These are phyloP conservation scores for Chrysolina haemoptera DNA, from an alignment of 2,888 invertebrate genomes.

Conservation along the genomic window DNA sequence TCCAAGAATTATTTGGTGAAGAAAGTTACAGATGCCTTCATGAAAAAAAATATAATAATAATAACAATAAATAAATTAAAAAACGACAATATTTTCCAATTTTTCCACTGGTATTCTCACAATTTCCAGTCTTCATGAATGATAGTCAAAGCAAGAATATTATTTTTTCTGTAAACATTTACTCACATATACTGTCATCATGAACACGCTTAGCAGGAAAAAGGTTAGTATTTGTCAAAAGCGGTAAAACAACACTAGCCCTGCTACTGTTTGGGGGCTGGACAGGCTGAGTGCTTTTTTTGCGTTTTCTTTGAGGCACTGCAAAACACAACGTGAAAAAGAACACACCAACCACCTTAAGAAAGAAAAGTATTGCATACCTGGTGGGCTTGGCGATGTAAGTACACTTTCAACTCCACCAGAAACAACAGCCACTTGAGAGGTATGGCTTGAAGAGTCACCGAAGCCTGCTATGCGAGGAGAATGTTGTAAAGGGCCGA, in stretches of 20 bases:
- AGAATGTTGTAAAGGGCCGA: slow-evolving; percentile 51
- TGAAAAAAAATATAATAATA: too few species aligned
- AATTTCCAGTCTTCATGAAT: too few species aligned
- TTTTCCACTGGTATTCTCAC: background rate
- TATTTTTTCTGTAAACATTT: background rate
- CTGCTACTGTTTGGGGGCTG: slow-evolving; percentile 79
- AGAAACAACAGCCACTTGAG: slow-evolving; percentile 67
- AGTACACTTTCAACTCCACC: slow-evolving; percentile 68
- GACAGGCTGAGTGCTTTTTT: slow-evolving; percentile 68
- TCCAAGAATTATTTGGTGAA: too few species aligned
- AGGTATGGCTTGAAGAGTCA: slow-evolving; percentile 58
- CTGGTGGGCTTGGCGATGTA: slow-evolving; percentile 76
- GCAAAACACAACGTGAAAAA: slow-evolving; percentile 36
- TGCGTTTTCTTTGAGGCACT: slow-evolving; percentile 69
- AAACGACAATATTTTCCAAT: too few species aligned
- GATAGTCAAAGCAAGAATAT: background rate
- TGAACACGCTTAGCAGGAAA: slow-evolving; percentile 72
- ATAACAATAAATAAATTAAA: too few species aligned
- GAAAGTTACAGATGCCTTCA: too few species aligned
- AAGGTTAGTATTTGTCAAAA: slow-evolving; percentile 74
- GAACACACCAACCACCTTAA: slow-evolving; percentile 19
- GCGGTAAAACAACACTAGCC: slow-evolving; percentile 84
- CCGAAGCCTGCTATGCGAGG: slow-evolving; percentile 52
- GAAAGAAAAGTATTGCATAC: slow-evolving; percentile 62
- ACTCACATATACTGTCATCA: slow-evolving; percentile 70